Percentiles rank a stretch among this genome's conserved stretches.
These are phyloP conservation scores for Cotesia congregata DNA, from an alignment of 2,888 invertebrate genomes.

Conservation along the genomic window DNA sequence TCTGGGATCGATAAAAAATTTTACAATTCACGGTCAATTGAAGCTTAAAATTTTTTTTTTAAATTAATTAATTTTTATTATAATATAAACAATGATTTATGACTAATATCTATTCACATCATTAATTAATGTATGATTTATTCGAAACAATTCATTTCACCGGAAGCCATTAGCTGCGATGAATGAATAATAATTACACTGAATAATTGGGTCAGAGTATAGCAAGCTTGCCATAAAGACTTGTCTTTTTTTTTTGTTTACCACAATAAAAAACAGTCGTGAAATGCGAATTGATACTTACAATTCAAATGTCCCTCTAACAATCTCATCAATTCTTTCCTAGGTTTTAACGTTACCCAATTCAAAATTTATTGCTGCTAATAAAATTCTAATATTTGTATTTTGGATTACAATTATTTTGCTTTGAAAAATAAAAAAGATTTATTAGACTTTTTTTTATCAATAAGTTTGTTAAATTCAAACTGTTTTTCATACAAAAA, in stretches of 20 bases:
- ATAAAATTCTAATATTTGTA: neutral
- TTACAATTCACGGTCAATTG: neutral
- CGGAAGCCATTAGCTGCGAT: slow-evolving; percentile 51
- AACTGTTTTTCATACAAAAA: no score
- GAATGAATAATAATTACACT: slow-evolving; percentile 53
- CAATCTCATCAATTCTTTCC: neutral
- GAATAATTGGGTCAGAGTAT: slow-evolving; percentile 29
- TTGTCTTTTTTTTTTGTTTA: neutral
- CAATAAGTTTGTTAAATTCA: no score
- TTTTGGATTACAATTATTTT: neutral
- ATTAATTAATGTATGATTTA: neutral
- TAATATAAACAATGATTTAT: neutral
- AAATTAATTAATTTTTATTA: neutral
- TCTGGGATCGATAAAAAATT: neutral
- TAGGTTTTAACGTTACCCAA: neutral
- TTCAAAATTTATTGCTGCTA: neutral
- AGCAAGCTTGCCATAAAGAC: neutral
- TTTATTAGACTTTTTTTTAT: no score
- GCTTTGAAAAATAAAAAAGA: neutral
- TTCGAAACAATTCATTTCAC: slow-evolving; percentile 53
- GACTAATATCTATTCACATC: neutral
- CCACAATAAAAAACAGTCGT: neutral
- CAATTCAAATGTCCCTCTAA: neutral
- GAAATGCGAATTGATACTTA: neutral
- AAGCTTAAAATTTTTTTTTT: neutral